Base-by-base conservation (phyloP, 2,113 vertebrate genomes). In the Tetraodon nigroviridis region DNA sequence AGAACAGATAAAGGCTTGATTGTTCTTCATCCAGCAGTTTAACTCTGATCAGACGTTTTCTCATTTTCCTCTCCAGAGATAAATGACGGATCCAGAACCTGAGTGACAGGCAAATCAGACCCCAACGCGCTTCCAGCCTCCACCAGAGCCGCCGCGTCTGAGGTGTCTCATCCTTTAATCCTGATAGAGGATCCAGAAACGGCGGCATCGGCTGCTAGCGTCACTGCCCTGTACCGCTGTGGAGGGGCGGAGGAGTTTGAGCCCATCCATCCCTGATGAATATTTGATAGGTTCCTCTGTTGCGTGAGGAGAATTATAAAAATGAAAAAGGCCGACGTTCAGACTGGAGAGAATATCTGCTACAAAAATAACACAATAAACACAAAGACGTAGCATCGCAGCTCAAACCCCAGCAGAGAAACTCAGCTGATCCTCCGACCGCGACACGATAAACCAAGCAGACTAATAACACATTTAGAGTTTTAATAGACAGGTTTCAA, bases 401-500 rank as follows among this genome's bases (percentile, higher is more conserved):
- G 7, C 24, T n/a, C 2, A 27, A 27, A 27, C 1, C 2, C 24
- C 7, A 3, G 24, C 4, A 1, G 24, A 6, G 24, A 27, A 27
- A 27, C 24, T 24, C 24, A 6, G 24, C 4, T 27, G 24, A 27
- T 27, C 24, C 3, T 27, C 7, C 24, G 24, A 27, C 7, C 24
- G 7, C 8, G 11, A 37, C 32, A 37, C 40, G 55, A 60, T 13
- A 50, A 60, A 60, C 19, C 32, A 37, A 37, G 32, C 32, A 37
- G 32, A 46, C 44, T 46, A 40, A 69, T 48, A 15, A 60, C 69
- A 85, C 81, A 80, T 85, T 84, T 77, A 85, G 64, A 66, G 61
- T 84, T 89, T 87, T 88, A 88, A 89, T 86, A 81, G 77, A 80
- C 78, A 84, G 73, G 79, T 88, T 80, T 85, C 67, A 79, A 79